phyloP scores from a whole-genome alignment of 2,113 vertebrate genomes.

The Monarcha castaneiventris region DNA sequence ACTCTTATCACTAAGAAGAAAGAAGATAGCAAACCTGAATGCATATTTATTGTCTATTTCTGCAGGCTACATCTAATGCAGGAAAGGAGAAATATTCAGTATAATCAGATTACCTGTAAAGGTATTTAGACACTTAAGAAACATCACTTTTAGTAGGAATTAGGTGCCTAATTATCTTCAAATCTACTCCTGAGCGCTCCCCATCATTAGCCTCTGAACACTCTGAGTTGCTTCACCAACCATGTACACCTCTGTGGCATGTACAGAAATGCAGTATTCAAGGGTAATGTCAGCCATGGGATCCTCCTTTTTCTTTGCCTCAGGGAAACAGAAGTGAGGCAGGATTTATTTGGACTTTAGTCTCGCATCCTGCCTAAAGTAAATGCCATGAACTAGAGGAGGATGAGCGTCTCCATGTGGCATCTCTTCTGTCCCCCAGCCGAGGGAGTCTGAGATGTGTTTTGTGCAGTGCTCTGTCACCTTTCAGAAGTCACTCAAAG shows the following conservation, averaged over 20 bases:
- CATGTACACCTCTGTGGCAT: not conserved
- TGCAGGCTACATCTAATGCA: not conserved
- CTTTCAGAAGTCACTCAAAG: not conserved
- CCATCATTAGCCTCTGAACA: not conserved
- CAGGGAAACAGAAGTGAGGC: not conserved
- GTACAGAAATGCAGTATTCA: not conserved
- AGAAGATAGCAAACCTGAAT: not conserved
- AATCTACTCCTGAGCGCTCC: not conserved
- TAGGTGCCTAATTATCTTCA: not conserved
- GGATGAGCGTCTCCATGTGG: not conserved
- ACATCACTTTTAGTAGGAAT: not conserved
- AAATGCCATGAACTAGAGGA: not conserved
- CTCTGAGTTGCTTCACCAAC: not conserved
- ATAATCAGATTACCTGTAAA: not conserved
- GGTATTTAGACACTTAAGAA: not conserved
- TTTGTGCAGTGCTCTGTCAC: not conserved
- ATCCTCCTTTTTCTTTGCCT: not conserved
- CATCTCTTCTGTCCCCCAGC: not conserved
- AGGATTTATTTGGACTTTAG: not conserved
- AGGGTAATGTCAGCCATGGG: not conserved
- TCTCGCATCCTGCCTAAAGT: not conserved
- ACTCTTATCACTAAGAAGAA: not conserved
- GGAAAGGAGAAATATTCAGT: not conserved
- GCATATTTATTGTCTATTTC: not conserved
- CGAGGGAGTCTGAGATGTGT: not conserved